These are phyloP conservation scores for Coenonympha arcania DNA, from an alignment of 2,888 invertebrate species.

Conservation along the genomic window DNA sequence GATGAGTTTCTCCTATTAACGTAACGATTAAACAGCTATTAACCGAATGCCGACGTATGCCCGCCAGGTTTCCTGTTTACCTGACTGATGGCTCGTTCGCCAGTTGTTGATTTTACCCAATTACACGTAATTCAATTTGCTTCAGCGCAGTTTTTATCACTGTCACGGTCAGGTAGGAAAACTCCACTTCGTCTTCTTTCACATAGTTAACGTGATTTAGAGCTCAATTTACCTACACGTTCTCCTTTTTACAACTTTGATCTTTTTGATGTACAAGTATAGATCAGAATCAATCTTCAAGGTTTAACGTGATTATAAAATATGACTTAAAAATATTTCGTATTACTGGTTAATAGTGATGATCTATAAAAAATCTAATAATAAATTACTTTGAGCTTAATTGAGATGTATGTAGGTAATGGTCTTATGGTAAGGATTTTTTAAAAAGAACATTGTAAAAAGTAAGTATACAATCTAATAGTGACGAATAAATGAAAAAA, in stretches of 20 bases:
- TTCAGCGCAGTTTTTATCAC: conserved; percentile 11
- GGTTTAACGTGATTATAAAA: no score
- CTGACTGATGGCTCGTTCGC: conserved; percentile 24
- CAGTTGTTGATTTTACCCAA: conserved; percentile 22
- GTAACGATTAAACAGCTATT: conserved; percentile 56
- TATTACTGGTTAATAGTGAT: no score
- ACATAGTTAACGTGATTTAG: not conserved
- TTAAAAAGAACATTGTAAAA: no score
- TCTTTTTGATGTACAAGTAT: no score
- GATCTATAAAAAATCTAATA: no score
- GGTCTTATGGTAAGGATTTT: no score
- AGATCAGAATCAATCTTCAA: no score
- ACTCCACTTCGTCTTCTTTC: not conserved
- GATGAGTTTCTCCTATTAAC: conserved; percentile 65
- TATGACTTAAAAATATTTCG: no score
- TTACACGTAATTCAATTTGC: conserved; percentile 24
- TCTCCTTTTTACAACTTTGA: not conserved
- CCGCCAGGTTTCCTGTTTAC: conserved; percentile 51
- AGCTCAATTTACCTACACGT: not conserved
- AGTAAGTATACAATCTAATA: no score
- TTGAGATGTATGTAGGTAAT: no score
- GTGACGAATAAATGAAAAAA: no score
- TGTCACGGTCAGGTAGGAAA: conserved; percentile 8
- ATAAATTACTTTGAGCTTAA: no score
- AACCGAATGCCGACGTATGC: conserved; percentile 49